These are phyloP conservation scores for Euphonia xanthogaster DNA, from an alignment of 2,797 vertebrate genomes.

Conservation along the genomic window DNA sequence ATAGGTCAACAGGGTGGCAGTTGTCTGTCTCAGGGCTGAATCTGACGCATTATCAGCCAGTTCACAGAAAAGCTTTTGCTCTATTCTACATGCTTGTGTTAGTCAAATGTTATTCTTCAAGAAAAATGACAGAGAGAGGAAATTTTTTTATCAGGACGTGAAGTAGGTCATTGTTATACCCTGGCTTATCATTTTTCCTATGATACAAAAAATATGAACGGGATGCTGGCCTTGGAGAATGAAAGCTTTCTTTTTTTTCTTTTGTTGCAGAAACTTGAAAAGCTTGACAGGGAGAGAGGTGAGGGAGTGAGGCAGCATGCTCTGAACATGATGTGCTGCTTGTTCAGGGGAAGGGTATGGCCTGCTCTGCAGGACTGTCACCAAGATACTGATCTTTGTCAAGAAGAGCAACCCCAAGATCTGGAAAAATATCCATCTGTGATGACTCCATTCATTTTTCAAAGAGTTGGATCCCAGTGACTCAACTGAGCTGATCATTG, in stretches of 20 bases:
- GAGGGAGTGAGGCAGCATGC: not conserved
- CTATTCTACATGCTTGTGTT: not conserved
- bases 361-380: not conserved
- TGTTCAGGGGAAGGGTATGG: not conserved
- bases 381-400: not conserved
- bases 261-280: constrained; percentile 13
- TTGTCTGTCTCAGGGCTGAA: constrained; percentile 25
- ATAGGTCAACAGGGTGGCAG: not conserved
- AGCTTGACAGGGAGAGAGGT: not conserved
- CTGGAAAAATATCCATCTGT: not conserved
- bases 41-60: not conserved
- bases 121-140: constrained; percentile 51
- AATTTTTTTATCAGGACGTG: constrained; percentile 45
- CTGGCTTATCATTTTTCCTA: constrained; percentile 36
- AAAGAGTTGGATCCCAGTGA: not conserved
- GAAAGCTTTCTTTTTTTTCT: not conserved
- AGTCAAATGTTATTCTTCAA: constrained; percentile 48
- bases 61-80: constrained; percentile 13
- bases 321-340: not conserved
- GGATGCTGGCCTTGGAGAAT: not conserved
- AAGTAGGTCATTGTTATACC: constrained; percentile 54
- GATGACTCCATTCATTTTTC: not conserved
- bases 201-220: not conserved
- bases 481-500: accelerated
- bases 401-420: not conserved